Conservation (phyloP, 1,140 invertebrate species). For the Drosophila takahashii region DNA sequence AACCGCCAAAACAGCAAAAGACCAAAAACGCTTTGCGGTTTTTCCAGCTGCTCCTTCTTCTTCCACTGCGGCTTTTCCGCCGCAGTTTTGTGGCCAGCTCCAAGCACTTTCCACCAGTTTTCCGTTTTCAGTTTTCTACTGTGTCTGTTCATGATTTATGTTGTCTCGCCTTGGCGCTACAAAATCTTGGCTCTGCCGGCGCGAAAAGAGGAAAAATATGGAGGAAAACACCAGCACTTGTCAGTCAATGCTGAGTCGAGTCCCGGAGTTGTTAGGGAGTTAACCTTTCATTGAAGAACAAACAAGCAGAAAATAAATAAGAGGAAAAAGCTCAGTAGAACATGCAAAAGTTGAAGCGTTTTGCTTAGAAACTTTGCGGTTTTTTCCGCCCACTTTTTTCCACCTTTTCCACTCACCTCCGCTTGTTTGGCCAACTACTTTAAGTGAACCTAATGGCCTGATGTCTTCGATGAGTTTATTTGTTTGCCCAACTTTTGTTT, state of each 20-base stretch:
- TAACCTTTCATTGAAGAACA: conserved; percentile 35
- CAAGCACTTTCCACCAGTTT: conserved; percentile 34
- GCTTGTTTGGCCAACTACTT: conserved; percentile 43
- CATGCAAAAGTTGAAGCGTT: conserved; percentile 35
- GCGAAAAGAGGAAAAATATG: conserved; percentile 46
- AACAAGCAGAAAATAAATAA: conserved; percentile 12
- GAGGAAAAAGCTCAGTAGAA: conserved; percentile 11
- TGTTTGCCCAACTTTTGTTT: conserved; percentile 66
- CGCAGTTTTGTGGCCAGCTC: conserved; percentile 55
- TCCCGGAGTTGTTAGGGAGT: conserved; percentile 55
- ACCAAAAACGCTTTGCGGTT: conserved; percentile 69
- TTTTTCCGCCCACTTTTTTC: not conserved
- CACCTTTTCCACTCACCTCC: conserved; percentile 26
- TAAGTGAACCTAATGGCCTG: conserved; percentile 68
- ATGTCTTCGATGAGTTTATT: conserved; percentile 71
- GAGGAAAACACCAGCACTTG: conserved; percentile 70
- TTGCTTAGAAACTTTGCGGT: conserved; percentile 31
- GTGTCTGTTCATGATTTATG: conserved; percentile 80
- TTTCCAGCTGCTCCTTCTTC: conserved; percentile 46
- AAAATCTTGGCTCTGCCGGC: conserved; percentile 23
- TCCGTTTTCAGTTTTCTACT: conserved; percentile 27
- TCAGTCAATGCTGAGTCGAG: conserved; percentile 56
- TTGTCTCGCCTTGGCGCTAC: conserved; percentile 55
- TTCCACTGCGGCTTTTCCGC: conserved; percentile 48
- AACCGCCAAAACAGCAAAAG: conserved; percentile 47